Percentiles rank a stretch among this genome's conserved stretches.
Conservation (phyloP, 2,797 vertebrate genomes). For the Acanthornis magna region DNA sequence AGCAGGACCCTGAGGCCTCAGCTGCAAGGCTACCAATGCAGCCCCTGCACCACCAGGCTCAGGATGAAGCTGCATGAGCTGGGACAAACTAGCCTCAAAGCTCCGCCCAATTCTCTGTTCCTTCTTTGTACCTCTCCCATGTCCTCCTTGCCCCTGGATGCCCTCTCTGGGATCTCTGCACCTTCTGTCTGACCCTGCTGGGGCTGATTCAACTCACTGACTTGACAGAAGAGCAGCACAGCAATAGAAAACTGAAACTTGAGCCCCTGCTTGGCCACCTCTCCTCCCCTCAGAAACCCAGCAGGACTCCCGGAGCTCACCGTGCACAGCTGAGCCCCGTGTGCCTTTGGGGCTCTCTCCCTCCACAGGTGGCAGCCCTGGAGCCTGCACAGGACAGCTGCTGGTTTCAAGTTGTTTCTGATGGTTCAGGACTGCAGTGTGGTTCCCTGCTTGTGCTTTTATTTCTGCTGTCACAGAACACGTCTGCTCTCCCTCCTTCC, state of each 20-base stretch:
- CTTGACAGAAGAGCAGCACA: not conserved
- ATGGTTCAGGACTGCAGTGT: not conserved
- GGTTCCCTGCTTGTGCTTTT: not conserved
- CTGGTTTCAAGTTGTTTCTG: not conserved
- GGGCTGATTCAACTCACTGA: not conserved
- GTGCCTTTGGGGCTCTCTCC: not conserved
- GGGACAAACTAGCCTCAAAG: not conserved
- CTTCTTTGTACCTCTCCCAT: fast-evolving
- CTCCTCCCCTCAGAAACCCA: not conserved
- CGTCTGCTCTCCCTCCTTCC: not conserved
- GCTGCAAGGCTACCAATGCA: not conserved
- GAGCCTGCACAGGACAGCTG: not conserved
- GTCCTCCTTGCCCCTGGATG: not conserved
- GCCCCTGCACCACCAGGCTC: not conserved
- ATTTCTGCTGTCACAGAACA: not conserved
- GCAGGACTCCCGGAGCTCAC: not conserved
- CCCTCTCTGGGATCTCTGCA: not conserved
- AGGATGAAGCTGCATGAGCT: not conserved
- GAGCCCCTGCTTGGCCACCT: not conserved
- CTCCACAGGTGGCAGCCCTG: not conserved
- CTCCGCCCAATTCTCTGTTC: not conserved
- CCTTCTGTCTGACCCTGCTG: not conserved
- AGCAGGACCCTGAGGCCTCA: not conserved
- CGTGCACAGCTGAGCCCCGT: not conserved
- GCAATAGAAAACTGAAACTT: not conserved